Evolutionary conservation across 2,113 vertebrate genomes (phyloP), one percentile per base, ranked within the genome.

Genomic region (Ellobius talpinus): DNA sequence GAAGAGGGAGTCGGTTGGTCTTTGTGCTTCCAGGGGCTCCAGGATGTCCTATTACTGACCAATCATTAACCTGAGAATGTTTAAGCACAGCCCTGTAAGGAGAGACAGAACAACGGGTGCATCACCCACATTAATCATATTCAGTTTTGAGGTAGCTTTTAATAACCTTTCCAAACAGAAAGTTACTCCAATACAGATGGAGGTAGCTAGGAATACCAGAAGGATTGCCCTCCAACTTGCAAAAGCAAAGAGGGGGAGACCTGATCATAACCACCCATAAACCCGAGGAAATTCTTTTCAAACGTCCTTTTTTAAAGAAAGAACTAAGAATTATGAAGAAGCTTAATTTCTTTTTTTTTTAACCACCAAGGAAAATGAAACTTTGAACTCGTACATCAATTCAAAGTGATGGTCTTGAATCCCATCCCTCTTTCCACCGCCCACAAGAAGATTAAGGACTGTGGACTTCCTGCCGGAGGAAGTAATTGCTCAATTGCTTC

Each of bases 1-100:
- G 68, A 74, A 95, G 65, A 88, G 1, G 94, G 65, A 88, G 1
- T 29, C 58, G 36, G 94, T 63, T 95, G 78, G 78, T 77, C 82
- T 96, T 72, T 52, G 58, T 86, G 74, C 70, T 66, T 61, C 76
- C 23, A 87, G 58, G 88, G 65, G 13, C 29, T 81, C 50, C 5
- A 19, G 47, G 55, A 72, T 82, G 68, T 33, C 93, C 90, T 85
- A 12, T 95, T 74, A 92, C 66, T 74, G 77, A 88, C 65, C 88
- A 96, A 91, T 89, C 42, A 96, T 96, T 96, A 97, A 97, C 97
- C 73, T 91, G 29, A 73, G 87, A 89, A 63, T 50, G 85, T 70
- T 94, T 84, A 72, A 58, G 5, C 74, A 74, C 78, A 93, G 61
- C 73, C 65, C 52, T 58, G 31, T 31, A 12, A 94, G 79, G 66